These are phyloP conservation scores for Sesamia nonagrioides DNA, from an alignment of 1,140 invertebrate species.

Conservation along the genomic window DNA sequence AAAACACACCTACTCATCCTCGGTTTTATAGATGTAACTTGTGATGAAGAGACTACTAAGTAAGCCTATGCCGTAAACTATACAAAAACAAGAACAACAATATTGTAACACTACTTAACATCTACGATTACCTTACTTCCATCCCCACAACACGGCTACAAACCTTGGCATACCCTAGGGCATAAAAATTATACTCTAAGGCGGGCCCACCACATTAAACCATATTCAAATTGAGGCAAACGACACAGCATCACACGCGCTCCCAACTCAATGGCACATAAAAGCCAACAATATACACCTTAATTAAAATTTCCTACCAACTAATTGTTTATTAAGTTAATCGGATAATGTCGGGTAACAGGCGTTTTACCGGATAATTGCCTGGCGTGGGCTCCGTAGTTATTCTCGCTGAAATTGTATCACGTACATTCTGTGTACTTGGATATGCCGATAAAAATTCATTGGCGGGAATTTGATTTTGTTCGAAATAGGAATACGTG, in stretches of 20 bases:
- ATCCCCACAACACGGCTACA: not conserved
- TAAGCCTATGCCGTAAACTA: too few species aligned
- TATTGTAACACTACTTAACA: too few species aligned
- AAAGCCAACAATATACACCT: conserved; percentile 48
- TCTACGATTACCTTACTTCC: not conserved
- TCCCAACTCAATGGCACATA: conserved; percentile 42
- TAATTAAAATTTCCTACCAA: conserved; percentile 62
- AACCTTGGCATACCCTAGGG: not conserved
- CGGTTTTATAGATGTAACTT: not conserved
- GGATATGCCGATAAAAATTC: conserved; percentile 19
- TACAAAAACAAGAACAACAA: too few species aligned
- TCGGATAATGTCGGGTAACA: conserved; percentile 57
- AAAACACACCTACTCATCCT: not conserved
- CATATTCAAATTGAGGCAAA: not conserved
- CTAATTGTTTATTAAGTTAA: conserved; percentile 65
- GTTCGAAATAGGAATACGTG: not conserved
- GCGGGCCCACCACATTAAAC: conserved; percentile 3
- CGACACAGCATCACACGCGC: not conserved
- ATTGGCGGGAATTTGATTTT: not conserved
- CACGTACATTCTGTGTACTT: conserved; percentile 1
- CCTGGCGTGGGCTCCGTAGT: conserved; percentile 48
- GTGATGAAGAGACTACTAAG: not conserved
- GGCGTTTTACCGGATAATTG: conserved; percentile 57
- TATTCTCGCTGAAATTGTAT: conserved; percentile 49
- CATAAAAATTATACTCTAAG: not conserved